phyloP scores from a whole-genome alignment of 2,113 vertebrate species.

The Ellobius talpinus region DNA sequence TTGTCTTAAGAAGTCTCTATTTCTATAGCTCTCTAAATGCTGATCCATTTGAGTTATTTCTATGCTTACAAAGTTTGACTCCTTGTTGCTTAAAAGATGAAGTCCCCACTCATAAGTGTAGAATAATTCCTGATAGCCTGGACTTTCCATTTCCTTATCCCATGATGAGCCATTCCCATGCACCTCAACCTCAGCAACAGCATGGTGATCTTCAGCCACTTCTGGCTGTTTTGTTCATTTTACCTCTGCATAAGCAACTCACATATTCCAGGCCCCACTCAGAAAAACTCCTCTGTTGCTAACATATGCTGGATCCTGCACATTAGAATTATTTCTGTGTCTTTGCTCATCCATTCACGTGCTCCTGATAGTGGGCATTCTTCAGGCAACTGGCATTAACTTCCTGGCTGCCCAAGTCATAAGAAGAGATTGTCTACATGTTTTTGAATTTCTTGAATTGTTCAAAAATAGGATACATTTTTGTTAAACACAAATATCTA shows the following conservation, averaged over 20 bases:
- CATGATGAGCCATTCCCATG: background rate
- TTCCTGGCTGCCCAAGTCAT: background rate
- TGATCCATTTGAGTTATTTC: background rate
- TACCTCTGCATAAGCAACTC: background rate
- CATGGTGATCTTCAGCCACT: background rate
- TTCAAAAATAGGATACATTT: constrained; percentile 1
- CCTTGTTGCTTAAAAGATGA: background rate
- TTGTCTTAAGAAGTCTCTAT: background rate
- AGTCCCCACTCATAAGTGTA: background rate
- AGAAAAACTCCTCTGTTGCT: background rate
- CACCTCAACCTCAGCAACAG: background rate
- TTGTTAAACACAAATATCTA: background rate
- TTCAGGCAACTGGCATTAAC: background rate
- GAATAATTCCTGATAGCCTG: too few species aligned
- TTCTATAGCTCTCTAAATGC: background rate
- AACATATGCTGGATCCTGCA: background rate
- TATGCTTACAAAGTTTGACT: background rate
- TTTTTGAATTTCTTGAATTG: background rate
- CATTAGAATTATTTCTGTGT: background rate
- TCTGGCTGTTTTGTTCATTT: background rate
- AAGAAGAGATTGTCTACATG: background rate
- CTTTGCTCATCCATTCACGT: background rate
- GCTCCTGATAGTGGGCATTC: background rate
- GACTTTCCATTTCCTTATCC: background rate
- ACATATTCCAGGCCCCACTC: background rate